Conservation (phyloP, 2,113 vertebrate species). For the Clarias gariepinus region DNA sequence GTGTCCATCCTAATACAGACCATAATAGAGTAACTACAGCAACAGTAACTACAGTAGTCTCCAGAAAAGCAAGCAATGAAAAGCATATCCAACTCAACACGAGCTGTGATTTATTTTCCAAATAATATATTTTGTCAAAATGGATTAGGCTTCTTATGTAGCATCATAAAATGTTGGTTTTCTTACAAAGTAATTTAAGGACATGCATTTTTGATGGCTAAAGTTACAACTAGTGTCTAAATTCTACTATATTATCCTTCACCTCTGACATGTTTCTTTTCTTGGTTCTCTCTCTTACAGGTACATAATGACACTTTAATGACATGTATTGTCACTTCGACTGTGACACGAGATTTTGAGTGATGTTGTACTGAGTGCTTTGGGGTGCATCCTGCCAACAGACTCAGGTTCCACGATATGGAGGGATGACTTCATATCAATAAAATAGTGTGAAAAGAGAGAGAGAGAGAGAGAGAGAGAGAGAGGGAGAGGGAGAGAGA, state of each 20-base stretch:
- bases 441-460: conserved; percentile 66
- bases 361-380: conserved; percentile 71
- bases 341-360: conserved; percentile 61
- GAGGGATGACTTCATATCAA: conserved; percentile 77
- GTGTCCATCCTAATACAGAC: not conserved
- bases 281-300: conserved; percentile 58
- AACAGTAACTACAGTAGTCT: too few relatives aligned
- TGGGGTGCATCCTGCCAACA: conserved; percentile 66
- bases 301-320: conserved; percentile 71
- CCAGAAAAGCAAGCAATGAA: not conserved
- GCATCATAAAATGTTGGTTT: not conserved
- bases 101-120: conserved; percentile 5
- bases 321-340: conserved; percentile 70
- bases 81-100: not conserved
- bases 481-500: conserved; percentile 15
- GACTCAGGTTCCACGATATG: conserved; percentile 61
- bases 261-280: conserved; percentile 62
- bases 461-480: too few relatives aligned
- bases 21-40: not conserved
- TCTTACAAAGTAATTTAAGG: not conserved
- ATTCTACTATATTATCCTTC: conserved; percentile 53
- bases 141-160: not conserved
- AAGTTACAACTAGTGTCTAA: conserved; percentile 11
- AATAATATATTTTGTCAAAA: not conserved
- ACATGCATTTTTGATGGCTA: not conserved